Base-by-base conservation (phyloP, 92 coral and sea anemone species). In the Epizoanthus illoricatus region DNA sequence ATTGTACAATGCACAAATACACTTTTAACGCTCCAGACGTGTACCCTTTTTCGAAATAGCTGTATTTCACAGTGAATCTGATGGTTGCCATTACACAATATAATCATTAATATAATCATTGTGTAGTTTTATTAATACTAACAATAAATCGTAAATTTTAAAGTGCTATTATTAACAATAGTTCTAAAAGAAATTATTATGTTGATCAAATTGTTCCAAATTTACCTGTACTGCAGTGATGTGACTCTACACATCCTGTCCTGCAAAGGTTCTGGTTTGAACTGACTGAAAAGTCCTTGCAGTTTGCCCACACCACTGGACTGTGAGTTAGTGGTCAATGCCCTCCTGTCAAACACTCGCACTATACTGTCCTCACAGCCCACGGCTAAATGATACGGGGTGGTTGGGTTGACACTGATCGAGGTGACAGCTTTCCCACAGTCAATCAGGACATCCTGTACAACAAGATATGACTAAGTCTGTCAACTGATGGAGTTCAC, bases 321-420 rank as follows among this genome's bases (percentile, higher is more conserved):
- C 40, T 84, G 85, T 4, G 64, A 68, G 11, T 86, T 90, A 28
- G 97, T 97, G 74, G 89, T 91, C 66, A 97, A 81, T 3, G 98
- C 85, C 52, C 99, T 89, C 67, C 99, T 81, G 81, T 97, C 99
- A 85, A 94, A 97, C 85, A 94, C 90, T 5, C 98, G 88, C 19
- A 97, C 91, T 42, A 89, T 83, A 55, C 99, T 97, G 91, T 97
- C 93, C 58, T 94, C 99, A 71, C 99, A 97, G 65, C 99, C 99
- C 5, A 97, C 80, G 5, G 91, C 94, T 61, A 97, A 87, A 49
- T 97, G 94, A 40, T 94, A 94, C 0, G 99, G 99, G n/a, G 89
- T 88, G 42, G 90, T 80, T 15, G 99, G 99, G 73, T 97, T 97
- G 66, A 97, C 75, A 59, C 93, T 87, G 58, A 97, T 90, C 17